Conservation (phyloP, 2,113 vertebrate genomes). For the Sceloporus undulatus region DNA sequence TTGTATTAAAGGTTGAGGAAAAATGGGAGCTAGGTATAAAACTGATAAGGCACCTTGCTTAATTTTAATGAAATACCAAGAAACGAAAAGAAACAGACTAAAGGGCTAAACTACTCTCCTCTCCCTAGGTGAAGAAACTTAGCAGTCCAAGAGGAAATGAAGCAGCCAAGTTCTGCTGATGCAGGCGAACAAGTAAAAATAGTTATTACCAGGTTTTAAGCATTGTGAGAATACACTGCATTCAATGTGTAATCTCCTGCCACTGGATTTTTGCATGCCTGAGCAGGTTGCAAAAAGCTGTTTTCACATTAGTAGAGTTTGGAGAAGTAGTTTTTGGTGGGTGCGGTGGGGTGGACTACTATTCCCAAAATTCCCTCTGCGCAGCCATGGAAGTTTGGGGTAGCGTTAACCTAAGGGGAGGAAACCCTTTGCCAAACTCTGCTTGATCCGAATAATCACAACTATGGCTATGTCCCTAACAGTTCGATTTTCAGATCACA, state of each 20-base stretch:
- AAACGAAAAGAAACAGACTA: constrained; percentile 3
- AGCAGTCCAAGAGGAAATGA: constrained; percentile 10
- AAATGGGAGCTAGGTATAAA: neutral
- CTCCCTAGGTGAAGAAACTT: constrained; percentile 10
- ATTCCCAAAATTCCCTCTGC: no score
- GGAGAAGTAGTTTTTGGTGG: no score
- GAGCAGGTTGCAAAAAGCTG: neutral
- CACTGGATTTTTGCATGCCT: neutral
- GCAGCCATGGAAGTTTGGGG: no score
- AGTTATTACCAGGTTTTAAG: no score
- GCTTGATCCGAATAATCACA: no score
- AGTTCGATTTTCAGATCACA: no score
- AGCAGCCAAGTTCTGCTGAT: no score
- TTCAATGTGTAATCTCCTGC: neutral
- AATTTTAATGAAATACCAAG: neutral
- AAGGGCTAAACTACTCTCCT: constrained; percentile 12
- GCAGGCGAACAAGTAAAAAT: no score
- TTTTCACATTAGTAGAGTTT: neutral
- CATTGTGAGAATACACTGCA: no score
- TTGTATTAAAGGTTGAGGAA: rapidly evolving
- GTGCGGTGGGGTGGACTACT: no score
- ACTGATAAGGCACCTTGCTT: neutral
- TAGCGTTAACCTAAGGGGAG: no score
- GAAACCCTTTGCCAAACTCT: no score
- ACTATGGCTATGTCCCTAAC: neutral